phyloP scores from a whole-genome alignment of 2,888 invertebrate genomes.

The Encarsia formosa region DNA sequence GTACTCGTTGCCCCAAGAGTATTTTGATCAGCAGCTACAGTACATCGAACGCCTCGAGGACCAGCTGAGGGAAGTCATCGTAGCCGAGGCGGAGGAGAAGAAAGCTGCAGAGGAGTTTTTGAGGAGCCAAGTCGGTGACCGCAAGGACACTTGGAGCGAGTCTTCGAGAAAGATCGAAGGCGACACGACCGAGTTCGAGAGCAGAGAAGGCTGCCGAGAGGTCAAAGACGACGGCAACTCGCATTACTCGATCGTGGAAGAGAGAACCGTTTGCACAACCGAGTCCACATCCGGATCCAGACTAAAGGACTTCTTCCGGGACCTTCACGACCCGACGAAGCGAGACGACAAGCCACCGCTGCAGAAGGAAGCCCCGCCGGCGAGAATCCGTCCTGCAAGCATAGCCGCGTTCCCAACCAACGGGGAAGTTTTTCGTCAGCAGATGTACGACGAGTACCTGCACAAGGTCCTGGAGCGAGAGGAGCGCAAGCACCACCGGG shows the following conservation, averaged over 20 bases:
- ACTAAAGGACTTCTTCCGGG: slow-evolving; percentile 8
- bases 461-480: slow-evolving; percentile 73
- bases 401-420: slow-evolving; percentile 53
- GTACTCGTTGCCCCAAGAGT: slow-evolving; percentile 37
- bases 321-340: background rate
- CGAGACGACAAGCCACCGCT: background rate
- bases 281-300: background rate
- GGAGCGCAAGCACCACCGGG: slow-evolving; percentile 73
- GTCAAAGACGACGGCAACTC: no score
- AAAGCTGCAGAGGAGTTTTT: slow-evolving; percentile 32
- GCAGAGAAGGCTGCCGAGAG: slow-evolving; percentile 33
- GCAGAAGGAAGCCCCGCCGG: background rate
- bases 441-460: slow-evolving; percentile 83
- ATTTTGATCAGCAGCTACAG: slow-evolving; percentile 38
- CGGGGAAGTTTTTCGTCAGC: slow-evolving; percentile 69
- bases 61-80: slow-evolving; percentile 40
- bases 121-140: no score
- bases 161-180: slow-evolving; percentile 31
- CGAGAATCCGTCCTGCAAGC: slow-evolving; percentile 39
- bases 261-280: background rate
- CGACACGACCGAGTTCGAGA: slow-evolving; percentile 30
- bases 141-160: no score
- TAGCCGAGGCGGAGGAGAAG: slow-evolving; percentile 41
- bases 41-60: slow-evolving; percentile 42
- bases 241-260: background rate